A percentile compares a stretch with the other conserved stretches of the same genome.
Conservation (phyloP, 2,113 vertebrate genomes). For the Ginglymostoma cirratum region DNA sequence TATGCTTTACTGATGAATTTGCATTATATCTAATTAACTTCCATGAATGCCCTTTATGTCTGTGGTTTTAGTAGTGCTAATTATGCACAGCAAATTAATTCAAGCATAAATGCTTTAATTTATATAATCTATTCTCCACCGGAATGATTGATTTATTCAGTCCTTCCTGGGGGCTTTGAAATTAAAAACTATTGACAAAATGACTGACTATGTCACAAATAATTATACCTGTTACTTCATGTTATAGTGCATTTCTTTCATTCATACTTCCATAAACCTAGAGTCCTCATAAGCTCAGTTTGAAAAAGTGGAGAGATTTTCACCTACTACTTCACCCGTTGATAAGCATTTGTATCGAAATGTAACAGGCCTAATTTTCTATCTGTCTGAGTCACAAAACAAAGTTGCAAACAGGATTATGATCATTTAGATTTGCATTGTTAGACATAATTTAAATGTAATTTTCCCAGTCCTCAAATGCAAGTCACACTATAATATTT, state of each 20-base stretch:
- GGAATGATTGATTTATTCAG: not conserved
- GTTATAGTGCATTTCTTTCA: not conserved
- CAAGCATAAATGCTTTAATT: not conserved
- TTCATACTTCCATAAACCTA: not conserved
- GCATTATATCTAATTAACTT: not conserved
- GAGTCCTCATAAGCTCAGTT: not conserved
- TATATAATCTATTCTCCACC: not conserved
- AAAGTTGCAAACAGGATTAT: not conserved
- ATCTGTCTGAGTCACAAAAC: not conserved
- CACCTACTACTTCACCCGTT: not conserved
- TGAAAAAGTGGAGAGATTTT: not conserved
- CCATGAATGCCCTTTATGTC: not conserved
- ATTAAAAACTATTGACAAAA: constrained; percentile 1
- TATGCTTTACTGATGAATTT: not conserved
- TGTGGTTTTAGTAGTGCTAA: not conserved
- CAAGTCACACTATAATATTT: not conserved
- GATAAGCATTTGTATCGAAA: not conserved
- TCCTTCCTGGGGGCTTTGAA: not conserved
- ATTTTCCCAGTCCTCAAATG: not conserved
- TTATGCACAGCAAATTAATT: not conserved
- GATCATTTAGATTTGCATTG: not conserved
- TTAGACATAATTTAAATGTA: not conserved
- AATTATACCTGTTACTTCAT: not conserved
- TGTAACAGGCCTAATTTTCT: not conserved
- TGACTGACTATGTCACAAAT: not conserved